Conservation (phyloP, 1,140 invertebrate genomes). For the Calephelis virginiensis region DNA sequence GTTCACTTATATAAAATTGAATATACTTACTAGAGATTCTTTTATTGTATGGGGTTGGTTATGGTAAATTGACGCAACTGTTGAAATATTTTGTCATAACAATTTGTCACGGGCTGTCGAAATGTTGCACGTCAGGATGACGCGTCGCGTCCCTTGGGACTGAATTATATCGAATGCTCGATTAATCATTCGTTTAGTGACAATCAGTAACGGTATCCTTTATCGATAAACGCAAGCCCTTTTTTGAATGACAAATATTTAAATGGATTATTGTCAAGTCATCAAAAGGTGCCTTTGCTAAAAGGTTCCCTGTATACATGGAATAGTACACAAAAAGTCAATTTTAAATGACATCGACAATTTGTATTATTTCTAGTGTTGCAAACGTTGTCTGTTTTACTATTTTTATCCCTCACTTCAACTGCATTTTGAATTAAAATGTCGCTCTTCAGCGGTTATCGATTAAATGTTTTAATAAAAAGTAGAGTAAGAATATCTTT, state of each 20-base stretch:
- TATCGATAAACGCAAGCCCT: constrained; percentile 50
- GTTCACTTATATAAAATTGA: constrained; percentile 18
- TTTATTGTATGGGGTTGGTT: constrained; percentile 45
- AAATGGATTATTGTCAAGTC: constrained; percentile 42
- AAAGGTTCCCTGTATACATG: neutral
- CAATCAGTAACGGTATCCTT: constrained; percentile 69
- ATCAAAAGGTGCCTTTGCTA: constrained; percentile 7
- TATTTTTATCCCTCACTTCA: neutral
- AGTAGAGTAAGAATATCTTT: too few species aligned
- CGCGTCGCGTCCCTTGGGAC: constrained; percentile 45
- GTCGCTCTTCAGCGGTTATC: too few species aligned
- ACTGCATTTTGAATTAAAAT: too few species aligned
- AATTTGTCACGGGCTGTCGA: constrained; percentile 72
- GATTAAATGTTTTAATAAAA: too few species aligned
- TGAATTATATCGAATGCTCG: constrained; percentile 64
- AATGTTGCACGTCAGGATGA: constrained; percentile 63
- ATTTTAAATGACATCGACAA: neutral
- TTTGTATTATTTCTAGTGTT: neutral
- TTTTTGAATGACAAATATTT: constrained; percentile 57
- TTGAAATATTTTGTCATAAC: constrained; percentile 78
- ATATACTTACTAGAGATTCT: constrained; percentile 46
- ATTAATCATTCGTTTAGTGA: constrained; percentile 66
- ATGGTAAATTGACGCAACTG: constrained; percentile 61
- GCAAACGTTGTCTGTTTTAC: neutral
- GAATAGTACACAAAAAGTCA: neutral